Evolutionary conservation across 2,888 invertebrate genomes (phyloP).

Genomic region (Chaitophorus viminalis): DNA sequence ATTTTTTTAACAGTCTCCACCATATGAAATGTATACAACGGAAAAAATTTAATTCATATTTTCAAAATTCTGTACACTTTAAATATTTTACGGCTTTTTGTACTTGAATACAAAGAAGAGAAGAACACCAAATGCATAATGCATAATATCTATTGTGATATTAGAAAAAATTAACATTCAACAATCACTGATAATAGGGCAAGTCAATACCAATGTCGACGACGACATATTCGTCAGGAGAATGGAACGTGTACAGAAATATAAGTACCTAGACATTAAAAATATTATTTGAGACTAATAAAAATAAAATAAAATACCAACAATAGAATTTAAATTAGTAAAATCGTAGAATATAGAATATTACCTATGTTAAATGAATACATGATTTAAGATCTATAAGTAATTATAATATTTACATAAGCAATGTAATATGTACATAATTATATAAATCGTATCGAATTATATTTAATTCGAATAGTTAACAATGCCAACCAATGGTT

Average conservation of each 20-base stretch:
- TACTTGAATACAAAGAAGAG: slow-evolving; percentile 14
- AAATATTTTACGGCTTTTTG: not conserved
- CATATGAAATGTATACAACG: not conserved
- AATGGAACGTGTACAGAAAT: not conserved
- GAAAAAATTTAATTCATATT: not conserved
- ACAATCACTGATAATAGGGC: not conserved
- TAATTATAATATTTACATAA: no score
- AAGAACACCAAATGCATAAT: slow-evolving; percentile 15
- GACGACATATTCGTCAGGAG: not conserved
- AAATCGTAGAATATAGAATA: no score
- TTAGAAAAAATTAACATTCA: not conserved
- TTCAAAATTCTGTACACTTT: slow-evolving; percentile 3
- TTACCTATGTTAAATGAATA: no score
- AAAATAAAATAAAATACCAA: no score
- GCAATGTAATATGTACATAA: no score
- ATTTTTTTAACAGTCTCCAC: no score
- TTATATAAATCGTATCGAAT: no score
- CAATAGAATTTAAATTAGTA: no score
- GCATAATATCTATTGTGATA: not conserved
- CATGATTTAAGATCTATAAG: no score
- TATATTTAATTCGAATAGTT: no score
- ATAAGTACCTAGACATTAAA: not conserved
- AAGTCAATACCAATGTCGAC: not conserved
- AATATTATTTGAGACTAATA: no score
- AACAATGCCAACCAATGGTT: no score